Base-by-base conservation (phyloP, 2,113 vertebrate genomes). In the Archilochus colubris region DNA sequence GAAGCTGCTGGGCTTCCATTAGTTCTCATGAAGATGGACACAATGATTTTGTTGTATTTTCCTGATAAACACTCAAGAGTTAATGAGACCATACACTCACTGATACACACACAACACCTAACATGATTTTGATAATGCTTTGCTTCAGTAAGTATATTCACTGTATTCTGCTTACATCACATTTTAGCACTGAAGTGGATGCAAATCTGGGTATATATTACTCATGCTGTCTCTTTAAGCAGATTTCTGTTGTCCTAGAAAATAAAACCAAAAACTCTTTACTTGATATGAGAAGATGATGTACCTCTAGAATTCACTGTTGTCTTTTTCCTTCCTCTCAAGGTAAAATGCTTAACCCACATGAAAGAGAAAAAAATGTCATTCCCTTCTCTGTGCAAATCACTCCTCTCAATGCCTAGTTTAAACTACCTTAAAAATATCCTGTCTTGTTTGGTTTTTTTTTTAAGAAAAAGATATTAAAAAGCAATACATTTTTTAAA, bases 371-470 rank as follows among this genome's bases (percentile, higher is more conserved):
- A 58, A 88, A 91, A 70, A 43, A 46, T 0, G 22, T 30, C 81
- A 87, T 50, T 77, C 38, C 25, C 31, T 59, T 92, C 61, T 79
- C 58, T 38, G 46, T 31, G 62, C 30, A 96, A 91, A 94, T 85
- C 62, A 69, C 74, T 92, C 57, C 55, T 72, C 77, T 67, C 93
- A 92, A 92, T 91, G 69, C 44, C 54, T 88, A 69, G 58, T 94
- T 94, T 96, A 94, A 76, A 13, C 33, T 46, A 78, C 68, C 94
- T 88, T 43, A 94, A 89, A 91, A 91, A 91, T 46, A 67, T 59
- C 78, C 91, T 80, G 48, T 70, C 63, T 75, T 75, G 21, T 21
- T n/a, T n/a, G n/a, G n/a, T n/a, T 48, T 95, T 86, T 72, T 91
- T 85, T 88, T 87, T 46, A 90, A 75, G 48, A 88, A 24, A 88